phyloP scores from a whole-genome alignment of 1,140 invertebrate genomes.

The Bicyclus anynana region DNA sequence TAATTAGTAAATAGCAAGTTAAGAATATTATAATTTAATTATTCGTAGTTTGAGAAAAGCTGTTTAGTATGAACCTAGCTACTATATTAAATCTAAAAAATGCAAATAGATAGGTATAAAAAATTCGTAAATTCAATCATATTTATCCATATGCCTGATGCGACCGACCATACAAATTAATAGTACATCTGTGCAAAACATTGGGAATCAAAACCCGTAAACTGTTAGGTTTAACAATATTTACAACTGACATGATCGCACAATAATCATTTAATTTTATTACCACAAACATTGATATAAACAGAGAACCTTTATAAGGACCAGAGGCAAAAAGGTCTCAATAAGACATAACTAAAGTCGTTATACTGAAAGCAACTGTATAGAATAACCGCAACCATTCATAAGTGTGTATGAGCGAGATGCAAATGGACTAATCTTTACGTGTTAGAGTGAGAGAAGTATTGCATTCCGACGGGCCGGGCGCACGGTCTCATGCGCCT shows the following conservation, averaged over 20 bases:
- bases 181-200: too few species aligned
- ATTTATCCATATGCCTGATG: too few species aligned
- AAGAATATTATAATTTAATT: too few species aligned
- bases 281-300: slow-evolving; percentile 8
- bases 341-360: slow-evolving; percentile 28
- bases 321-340: slow-evolving; percentile 35
- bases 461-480: slow-evolving; percentile 63
- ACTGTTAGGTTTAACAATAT: too few species aligned
- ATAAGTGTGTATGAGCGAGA: slow-evolving; percentile 60
- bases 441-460: slow-evolving; percentile 54
- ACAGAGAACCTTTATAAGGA: slow-evolving; percentile 26
- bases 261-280: background rate
- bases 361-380: slow-evolving; percentile 51
- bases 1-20: too few species aligned
- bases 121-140: too few species aligned
- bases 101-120: too few species aligned
- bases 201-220: too few species aligned
- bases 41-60: too few species aligned
- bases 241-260: background rate
- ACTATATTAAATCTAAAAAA: too few species aligned
- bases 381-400: slow-evolving; percentile 54
- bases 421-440: slow-evolving; percentile 45
- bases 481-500: slow-evolving; percentile 32
- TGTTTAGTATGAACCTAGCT: too few species aligned
- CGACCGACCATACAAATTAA: too few species aligned